Evolutionary conservation across 2,888 invertebrate species (phyloP), one percentile per base, ranked within the genome.

Genomic region (Entomobrya proxima): DNA sequence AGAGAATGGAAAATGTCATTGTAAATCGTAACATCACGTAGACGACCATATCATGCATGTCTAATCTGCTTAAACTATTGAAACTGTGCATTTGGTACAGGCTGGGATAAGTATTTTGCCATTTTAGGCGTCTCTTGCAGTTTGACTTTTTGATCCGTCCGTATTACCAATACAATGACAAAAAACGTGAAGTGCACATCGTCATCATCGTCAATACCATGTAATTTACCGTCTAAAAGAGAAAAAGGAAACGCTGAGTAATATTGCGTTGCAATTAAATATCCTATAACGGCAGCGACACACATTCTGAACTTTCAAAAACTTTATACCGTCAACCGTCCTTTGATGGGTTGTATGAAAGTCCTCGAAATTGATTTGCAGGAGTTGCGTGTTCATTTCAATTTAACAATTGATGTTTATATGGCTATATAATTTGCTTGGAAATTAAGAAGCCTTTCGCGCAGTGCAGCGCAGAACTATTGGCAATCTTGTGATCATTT

Each of bases 121-220:
- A 15, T 58, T 55, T 55, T 61, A 18, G 61, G 35, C 24, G 61
- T 61, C 18, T 13, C 9, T 18, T 35, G 6, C n/a, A 18, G 35
- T 61, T n/a, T 37, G 64, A 37, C 64, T 67, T 67, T 40, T 52
- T 67, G 37, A 67, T 67, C 11, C 37, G 2, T 58, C 18, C 35
- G 13, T 67, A 1, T 18, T 24, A n/a, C n/a, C n/a, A n/a, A n/a
- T n/a, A n/a, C n/a, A 67, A 11, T 21, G 6, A 61, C 11, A 11
- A 67, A 37, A 67, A 67, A 37, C 9, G 18, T 11, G 3, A 18
- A n/a, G 52, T 18, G 24, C 1, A 44, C 9, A 44, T 15, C 40
- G 1, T 15, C 37, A n/a, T 67, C 37, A 35, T n/a, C 64, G 64
- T 67, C 64, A 32, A 61, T 61, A 35, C 61, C 61, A 13, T 61